A percentile compares a stretch with the other conserved stretches of the same genome.
Evolutionary conservation across 2,888 invertebrate species (phyloP).

Genomic region (Embidobia sp.): DNA sequence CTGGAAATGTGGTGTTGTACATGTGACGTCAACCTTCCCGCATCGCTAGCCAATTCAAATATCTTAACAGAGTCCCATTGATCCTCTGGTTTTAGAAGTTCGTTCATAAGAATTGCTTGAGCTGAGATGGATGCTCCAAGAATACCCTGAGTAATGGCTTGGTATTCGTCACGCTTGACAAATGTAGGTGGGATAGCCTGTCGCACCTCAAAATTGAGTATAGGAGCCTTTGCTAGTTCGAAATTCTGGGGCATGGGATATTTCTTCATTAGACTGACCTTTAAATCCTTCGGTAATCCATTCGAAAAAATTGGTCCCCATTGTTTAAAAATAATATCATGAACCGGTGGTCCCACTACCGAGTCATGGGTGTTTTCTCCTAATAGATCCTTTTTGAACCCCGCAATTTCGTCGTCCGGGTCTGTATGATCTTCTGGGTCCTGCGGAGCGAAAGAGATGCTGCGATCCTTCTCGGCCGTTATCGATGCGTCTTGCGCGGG

Average conservation of each 20-base stretch:
- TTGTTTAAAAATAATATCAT: too few species aligned
- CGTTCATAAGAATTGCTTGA: slow-evolving; percentile 20
- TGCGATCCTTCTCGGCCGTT: too few species aligned
- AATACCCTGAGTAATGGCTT: slow-evolving; percentile 12
- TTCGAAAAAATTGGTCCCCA: too few species aligned
- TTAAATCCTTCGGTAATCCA: too few species aligned
- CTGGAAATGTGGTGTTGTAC: slow-evolving; percentile 41
- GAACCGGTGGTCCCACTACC: too few species aligned
- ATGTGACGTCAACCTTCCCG: slow-evolving; percentile 1
- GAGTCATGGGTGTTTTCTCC: too few species aligned
- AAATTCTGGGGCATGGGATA: slow-evolving; percentile 28
- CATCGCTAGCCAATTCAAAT: slow-evolving; percentile 46
- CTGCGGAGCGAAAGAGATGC: too few species aligned
- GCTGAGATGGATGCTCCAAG: slow-evolving; percentile 24
- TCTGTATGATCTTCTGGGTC: too few species aligned
- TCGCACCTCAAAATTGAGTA: neutral
- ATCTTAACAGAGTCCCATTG: slow-evolving; percentile 33
- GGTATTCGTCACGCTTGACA: slow-evolving; percentile 30
- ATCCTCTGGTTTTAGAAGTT: slow-evolving; percentile 38
- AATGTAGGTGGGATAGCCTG: neutral
- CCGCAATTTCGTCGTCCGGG: too few species aligned
- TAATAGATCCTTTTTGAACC: too few species aligned
- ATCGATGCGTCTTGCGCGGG: too few species aligned
- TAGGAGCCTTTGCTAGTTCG: neutral
- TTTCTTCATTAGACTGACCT: too few species aligned